Evolutionary conservation across 2,113 vertebrate genomes (phyloP).

Genomic region (Odocoileus hemionus): DNA sequence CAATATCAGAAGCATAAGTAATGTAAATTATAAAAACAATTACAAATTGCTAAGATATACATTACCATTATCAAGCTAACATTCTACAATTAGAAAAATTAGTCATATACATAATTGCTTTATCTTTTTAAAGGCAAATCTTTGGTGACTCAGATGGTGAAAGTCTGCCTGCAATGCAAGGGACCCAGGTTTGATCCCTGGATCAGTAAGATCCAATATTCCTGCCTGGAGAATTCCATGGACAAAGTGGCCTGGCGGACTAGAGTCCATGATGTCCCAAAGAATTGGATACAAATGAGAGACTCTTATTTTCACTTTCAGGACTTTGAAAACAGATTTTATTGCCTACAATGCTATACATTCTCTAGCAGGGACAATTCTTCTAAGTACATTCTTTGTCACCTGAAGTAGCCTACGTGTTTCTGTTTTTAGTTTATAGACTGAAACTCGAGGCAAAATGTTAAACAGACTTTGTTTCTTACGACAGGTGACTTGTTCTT

Average conservation of each 20-base stretch:
- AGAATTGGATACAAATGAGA: background rate
- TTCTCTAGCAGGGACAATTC: background rate
- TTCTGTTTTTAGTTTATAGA: background rate
- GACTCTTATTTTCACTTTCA: background rate
- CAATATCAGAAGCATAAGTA: background rate
- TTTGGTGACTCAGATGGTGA: background rate
- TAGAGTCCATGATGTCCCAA: background rate
- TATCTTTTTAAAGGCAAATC: background rate
- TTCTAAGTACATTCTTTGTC: background rate
- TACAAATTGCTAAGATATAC: background rate
- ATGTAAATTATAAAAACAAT: background rate
- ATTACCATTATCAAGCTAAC: background rate
- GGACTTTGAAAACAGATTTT: background rate
- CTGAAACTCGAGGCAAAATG: background rate
- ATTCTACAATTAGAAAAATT: background rate
- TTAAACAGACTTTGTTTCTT: background rate
- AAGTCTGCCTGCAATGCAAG: background rate
- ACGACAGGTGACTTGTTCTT: background rate
- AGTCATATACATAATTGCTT: background rate
- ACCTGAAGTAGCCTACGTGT: background rate
- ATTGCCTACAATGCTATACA: background rate
- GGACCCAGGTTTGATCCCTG: background rate
- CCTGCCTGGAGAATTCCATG: background rate
- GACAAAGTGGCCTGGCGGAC: background rate
- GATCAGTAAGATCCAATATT: background rate